Evolutionary conservation across 1,140 invertebrate genomes (phyloP).

Genomic region (Aphelinus certus): DNA sequence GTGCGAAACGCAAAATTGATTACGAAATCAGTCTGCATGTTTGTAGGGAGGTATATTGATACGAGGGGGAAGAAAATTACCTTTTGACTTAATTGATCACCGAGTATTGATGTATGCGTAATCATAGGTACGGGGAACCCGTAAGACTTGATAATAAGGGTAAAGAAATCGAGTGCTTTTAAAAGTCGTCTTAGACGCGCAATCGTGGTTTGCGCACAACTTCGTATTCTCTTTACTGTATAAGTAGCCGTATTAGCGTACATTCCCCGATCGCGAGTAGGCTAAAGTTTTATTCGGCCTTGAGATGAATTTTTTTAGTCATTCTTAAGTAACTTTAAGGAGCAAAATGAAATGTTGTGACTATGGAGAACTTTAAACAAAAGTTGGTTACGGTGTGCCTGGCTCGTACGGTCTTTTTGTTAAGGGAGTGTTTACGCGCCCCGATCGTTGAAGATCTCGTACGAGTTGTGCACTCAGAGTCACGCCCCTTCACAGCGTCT

Average conservation of each 20-base stretch:
- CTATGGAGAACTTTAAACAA: background rate
- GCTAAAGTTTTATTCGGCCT: slow-evolving; percentile 6
- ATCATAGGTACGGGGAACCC: background rate
- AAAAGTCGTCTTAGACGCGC: background rate
- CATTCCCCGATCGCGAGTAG: slow-evolving; percentile 29
- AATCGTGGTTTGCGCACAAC: slow-evolving; percentile 14
- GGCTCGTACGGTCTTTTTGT: no score
- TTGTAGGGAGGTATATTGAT: background rate
- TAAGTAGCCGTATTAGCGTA: slow-evolving; percentile 24
- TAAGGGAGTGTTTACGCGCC: no score
- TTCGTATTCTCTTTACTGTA: slow-evolving; percentile 18
- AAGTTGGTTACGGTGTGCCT: no score
- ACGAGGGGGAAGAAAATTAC: background rate
- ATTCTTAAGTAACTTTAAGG: background rate
- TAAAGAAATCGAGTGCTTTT: slow-evolving; percentile 19
- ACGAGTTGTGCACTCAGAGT: background rate
- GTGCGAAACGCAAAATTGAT: slow-evolving; percentile 6
- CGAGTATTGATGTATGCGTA: background rate
- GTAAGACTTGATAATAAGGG: background rate
- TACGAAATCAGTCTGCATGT: slow-evolving; percentile 1
- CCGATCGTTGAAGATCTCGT: no score
- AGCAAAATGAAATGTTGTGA: background rate
- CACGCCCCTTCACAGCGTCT: background rate
- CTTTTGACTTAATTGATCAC: slow-evolving; percentile 13
- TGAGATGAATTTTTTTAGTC: slow-evolving; percentile 1